These are phyloP conservation scores for Drosophila truncata DNA, from an alignment of 1,140 invertebrate species.

Conservation along the genomic window DNA sequence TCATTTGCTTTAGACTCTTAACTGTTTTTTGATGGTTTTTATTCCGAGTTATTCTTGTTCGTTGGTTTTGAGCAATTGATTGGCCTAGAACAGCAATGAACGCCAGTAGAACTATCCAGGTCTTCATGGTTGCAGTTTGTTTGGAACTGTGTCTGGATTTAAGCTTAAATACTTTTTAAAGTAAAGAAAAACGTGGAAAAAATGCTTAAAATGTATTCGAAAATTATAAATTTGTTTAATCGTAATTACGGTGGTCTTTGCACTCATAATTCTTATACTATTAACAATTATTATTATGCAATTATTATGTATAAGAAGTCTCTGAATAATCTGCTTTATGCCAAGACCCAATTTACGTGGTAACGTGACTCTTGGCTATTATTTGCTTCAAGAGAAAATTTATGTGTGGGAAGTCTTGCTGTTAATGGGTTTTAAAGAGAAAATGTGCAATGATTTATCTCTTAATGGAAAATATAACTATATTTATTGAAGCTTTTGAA, in stretches of 20 bases:
- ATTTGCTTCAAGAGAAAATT: background rate
- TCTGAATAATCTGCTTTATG: background rate
- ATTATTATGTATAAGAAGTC: background rate
- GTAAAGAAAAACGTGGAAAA: background rate
- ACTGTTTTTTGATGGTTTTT: slow-evolving; percentile 3
- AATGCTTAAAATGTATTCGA: background rate
- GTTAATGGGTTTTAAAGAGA: background rate
- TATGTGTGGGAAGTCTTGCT: background rate
- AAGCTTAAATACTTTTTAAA: background rate
- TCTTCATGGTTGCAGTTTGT: slow-evolving; percentile 1
- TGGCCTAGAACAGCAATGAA: background rate
- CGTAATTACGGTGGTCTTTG: background rate
- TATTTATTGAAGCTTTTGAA: background rate
- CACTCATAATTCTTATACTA: background rate
- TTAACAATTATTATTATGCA: background rate
- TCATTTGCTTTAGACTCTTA: background rate
- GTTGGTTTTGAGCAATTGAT: slow-evolving; percentile 3
- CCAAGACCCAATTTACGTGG: slow-evolving; percentile 1
- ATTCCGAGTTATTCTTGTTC: background rate
- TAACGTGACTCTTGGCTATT: background rate
- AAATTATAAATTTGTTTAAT: background rate
- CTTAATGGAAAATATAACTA: no score
- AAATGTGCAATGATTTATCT: background rate
- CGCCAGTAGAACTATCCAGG: slow-evolving; percentile 4
- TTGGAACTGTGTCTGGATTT: slow-evolving; percentile 4